phyloP scores from a whole-genome alignment of 2,797 vertebrate species.

The Scolopax bukidnonensis region DNA sequence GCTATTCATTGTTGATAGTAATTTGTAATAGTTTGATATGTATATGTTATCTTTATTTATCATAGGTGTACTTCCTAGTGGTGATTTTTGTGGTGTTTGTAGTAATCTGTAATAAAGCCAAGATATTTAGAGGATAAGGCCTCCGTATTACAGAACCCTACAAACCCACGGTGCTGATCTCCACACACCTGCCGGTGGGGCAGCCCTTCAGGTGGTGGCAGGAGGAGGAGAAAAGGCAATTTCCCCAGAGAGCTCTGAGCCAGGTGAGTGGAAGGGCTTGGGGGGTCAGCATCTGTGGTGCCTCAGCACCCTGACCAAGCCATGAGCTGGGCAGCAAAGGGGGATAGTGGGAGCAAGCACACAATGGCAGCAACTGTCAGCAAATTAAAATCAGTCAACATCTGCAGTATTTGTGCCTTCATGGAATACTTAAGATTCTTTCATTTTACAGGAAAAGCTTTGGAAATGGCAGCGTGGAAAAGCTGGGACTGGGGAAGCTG shows the following conservation, averaged over 20 bases:
- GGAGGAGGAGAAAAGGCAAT: background rate
- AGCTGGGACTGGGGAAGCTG: background rate
- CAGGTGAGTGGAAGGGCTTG: fast-evolving
- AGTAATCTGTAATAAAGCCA: background rate
- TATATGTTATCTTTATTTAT: background rate
- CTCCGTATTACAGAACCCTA: background rate
- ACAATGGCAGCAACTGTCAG: background rate
- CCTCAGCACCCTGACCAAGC: fast-evolving
- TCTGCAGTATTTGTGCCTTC: background rate
- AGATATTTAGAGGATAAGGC: background rate
- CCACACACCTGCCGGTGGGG: fast-evolving
- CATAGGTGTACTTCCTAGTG: background rate
- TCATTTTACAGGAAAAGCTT: background rate
- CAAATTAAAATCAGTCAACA: background rate
- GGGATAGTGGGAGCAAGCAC: background rate
- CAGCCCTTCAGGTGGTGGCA: background rate
- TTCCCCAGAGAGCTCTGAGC: background rate
- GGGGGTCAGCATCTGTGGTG: fast-evolving
- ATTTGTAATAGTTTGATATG: background rate
- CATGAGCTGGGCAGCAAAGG: background rate
- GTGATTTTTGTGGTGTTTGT: background rate
- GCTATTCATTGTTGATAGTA: background rate
- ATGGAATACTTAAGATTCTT: background rate
- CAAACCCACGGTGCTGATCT: background rate
- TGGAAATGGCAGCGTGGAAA: background rate